A percentile compares a stretch with the other conserved stretches of the same genome.
Evolutionary conservation across 64 coral and sea anemone genomes (phyloP).

Genomic region (Cladopsammia gracilis): DNA sequence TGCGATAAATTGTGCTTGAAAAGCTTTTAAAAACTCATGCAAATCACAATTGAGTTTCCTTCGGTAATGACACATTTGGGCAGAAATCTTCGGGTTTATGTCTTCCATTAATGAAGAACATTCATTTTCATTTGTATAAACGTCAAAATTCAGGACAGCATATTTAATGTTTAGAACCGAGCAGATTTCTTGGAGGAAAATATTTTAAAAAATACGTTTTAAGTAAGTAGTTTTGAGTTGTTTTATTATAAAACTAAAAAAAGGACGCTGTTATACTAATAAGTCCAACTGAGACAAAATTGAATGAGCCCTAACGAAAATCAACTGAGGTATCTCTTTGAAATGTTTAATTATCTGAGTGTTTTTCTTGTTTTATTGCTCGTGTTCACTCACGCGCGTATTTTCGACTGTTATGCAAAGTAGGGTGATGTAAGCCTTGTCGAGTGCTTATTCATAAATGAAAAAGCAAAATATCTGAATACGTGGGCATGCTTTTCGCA

Average conservation of each 20-base stretch:
- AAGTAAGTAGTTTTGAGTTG: no score
- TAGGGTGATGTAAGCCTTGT: constrained; percentile 28
- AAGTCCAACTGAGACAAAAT: neutral
- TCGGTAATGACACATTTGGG: constrained; percentile 27
- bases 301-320: neutral
- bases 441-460: neutral
- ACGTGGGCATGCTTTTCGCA: constrained; percentile 21
- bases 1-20: neutral
- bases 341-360: neutral
- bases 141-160: neutral
- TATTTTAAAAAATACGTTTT: neutral
- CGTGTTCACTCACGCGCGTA: constrained; percentile 4
- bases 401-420: constrained; percentile 44
- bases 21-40: constrained; percentile 34
- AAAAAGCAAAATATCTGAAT: constrained; percentile 6
- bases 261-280: no score
- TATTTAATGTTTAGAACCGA: neutral
- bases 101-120: constrained; percentile 7
- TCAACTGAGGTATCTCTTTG: neutral
- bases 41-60: constrained; percentile 20
- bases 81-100: neutral
- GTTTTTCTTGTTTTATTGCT: neutral
- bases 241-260: no score
- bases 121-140: neutral
- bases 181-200: neutral